Conservation (phyloP, 2,888 invertebrate genomes). For the Rhingia rostrata region DNA sequence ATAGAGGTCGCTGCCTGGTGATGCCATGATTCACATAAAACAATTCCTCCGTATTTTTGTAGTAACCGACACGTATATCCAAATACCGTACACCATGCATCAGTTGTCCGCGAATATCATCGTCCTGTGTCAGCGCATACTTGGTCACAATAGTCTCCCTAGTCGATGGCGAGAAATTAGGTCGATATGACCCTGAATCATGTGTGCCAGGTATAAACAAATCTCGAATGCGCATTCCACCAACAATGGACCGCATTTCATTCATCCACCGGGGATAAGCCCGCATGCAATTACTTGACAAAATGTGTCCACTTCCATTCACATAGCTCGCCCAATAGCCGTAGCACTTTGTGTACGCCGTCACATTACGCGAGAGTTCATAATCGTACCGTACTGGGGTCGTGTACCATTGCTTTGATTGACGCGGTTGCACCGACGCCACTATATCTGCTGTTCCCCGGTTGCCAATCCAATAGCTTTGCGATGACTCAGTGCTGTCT, state of each 20-base stretch:
- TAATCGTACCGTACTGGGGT: slow-evolving; percentile 81
- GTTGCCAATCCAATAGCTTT: slow-evolving; percentile 79
- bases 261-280: slow-evolving; percentile 86
- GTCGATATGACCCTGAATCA: slow-evolving; percentile 86
- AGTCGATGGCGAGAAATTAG: slow-evolving; percentile 80
- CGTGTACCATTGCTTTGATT: slow-evolving; percentile 80
- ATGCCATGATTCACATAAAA: slow-evolving; percentile 86
- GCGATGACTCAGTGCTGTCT: slow-evolving; percentile 54
- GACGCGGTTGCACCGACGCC: slow-evolving; percentile 78
- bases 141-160: slow-evolving; percentile 83
- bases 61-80: slow-evolving; percentile 85
- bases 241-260: slow-evolving; percentile 83
- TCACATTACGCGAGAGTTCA: slow-evolving; percentile 78
- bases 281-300: slow-evolving; percentile 83
- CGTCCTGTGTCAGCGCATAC: slow-evolving; percentile 85
- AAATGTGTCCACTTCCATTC: slow-evolving; percentile 78
- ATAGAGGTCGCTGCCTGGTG: slow-evolving; percentile 83
- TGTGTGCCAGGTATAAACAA: slow-evolving; percentile 89
- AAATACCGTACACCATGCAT: slow-evolving; percentile 86
- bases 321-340: slow-evolving; percentile 82
- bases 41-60: slow-evolving; percentile 79
- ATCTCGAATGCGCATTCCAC: slow-evolving; percentile 83
- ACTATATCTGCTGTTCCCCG: slow-evolving; percentile 78
- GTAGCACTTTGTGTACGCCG: slow-evolving; percentile 79
- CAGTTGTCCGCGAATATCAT: slow-evolving; percentile 85